Evolutionary conservation across 2,888 invertebrate species (phyloP), one percentile per base, ranked within the genome.

Genomic region (Venustoraphidia nigricollis): DNA sequence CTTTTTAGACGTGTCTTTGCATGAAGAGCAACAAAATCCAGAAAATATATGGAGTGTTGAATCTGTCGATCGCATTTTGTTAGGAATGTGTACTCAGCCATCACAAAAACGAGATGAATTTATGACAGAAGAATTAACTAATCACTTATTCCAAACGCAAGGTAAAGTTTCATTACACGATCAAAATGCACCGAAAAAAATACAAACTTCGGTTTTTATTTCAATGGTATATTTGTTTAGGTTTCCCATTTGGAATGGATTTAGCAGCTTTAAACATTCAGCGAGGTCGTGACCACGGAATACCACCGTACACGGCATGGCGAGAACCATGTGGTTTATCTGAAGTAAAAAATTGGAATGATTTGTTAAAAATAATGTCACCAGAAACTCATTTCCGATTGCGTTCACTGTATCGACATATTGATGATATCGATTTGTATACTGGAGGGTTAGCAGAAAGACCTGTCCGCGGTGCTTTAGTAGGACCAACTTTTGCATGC

Each of bases 241-340:
- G 71, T 9, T 78, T 79, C 50, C 74, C 76, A 17, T 87, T 85
- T 56, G 87, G 92, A 0, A 80, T 92, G 74, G 92, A 92, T 61
- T 68, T 92, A 50, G 88, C 89, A 0, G 85, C 92, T 0, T 81
- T 92, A 47, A 92, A 92, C 58, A 84, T 92, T 37, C 91, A 92
- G 63, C 68, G 85, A 46, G 92, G 88, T 0, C 72, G 92, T 35
- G 92, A 92, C 62, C 92, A 92, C 60, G 92, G 92, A 1, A 71
- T 91, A 0, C 81, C 88, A 0, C 72, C 84, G 0, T 92, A 90
- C 60, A 82, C 83, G 0, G 64, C 76, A 0, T 92, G 87, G 87
- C 73, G 89, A 36, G 75, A 79, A 52, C 84, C 87, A 0, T 90
- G 90, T 60, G 85, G 86, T 0, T 62, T 89, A 1, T 74, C 79